phyloP scores from a whole-genome alignment of 1,140 invertebrate species.

The Conopomorpha cramerella region DNA sequence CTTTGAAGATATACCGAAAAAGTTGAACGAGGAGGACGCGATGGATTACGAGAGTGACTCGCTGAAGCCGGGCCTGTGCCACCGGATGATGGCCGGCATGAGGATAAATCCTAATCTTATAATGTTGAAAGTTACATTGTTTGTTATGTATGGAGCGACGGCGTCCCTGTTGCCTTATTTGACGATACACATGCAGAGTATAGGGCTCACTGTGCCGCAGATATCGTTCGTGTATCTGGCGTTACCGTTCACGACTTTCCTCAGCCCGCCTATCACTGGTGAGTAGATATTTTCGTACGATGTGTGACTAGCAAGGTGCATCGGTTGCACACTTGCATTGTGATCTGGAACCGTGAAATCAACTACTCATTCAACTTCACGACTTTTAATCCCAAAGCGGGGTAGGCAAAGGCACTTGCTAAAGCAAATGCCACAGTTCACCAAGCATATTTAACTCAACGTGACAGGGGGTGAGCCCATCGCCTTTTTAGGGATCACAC shows the following conservation, averaged over 20 bases:
- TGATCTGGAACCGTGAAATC: too few species aligned
- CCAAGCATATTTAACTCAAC: too few species aligned
- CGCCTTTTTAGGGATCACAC: too few species aligned
- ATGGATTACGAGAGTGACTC: conserved; percentile 37
- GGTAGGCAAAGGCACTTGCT: too few species aligned
- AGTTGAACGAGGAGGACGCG: conserved; percentile 37
- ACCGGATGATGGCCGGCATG: conserved; percentile 29
- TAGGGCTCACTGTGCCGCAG: conserved; percentile 81
- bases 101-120: conserved; percentile 74
- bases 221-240: conserved; percentile 83
- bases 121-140: conserved; percentile 78
- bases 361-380: too few species aligned
- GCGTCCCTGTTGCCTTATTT: conserved; percentile 81
- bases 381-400: too few species aligned
- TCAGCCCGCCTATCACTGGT: conserved; percentile 80
- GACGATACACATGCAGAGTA: conserved; percentile 86
- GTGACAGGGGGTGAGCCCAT: too few species aligned
- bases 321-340: too few species aligned
- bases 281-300: conserved; percentile 20
- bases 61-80: conserved; percentile 20
- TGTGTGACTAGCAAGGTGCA: too few species aligned
- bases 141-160: conserved; percentile 81
- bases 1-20: conserved; percentile 32
- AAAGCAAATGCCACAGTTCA: too few species aligned
- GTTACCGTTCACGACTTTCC: conserved; percentile 78